These are phyloP conservation scores for Lepidochitona cinerea DNA, from an alignment of 2,888 invertebrate genomes.

Conservation along the genomic window DNA sequence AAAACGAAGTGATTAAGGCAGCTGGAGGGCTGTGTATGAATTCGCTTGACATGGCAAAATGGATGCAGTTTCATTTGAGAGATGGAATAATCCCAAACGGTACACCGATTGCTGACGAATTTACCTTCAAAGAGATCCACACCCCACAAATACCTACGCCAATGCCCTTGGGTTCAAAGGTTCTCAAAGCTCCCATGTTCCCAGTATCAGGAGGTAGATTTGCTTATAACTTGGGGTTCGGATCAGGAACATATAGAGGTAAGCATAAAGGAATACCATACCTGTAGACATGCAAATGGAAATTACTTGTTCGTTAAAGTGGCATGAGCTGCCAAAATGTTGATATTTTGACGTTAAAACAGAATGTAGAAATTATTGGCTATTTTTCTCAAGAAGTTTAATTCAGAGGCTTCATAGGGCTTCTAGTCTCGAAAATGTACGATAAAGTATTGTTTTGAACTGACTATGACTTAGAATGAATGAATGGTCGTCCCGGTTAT, in stretches of 20 bases:
- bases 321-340: too few species aligned
- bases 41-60: constrained; percentile 51
- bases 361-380: too few species aligned
- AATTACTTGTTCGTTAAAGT: too few species aligned
- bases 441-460: too few species aligned
- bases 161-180: neutral
- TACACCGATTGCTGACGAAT: constrained; percentile 29
- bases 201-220: constrained; percentile 30
- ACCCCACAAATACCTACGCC: constrained; percentile 26
- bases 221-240: constrained; percentile 60
- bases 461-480: too few species aligned
- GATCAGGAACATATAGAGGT: constrained; percentile 64
- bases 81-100: constrained; percentile 45
- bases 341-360: too few species aligned
- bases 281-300: too few species aligned
- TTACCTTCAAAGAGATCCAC: constrained; percentile 34
- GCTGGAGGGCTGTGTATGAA: constrained; percentile 64
- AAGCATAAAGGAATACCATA: constrained; percentile 1
- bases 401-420: too few species aligned
- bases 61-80: constrained; percentile 42
- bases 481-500: too few species aligned
- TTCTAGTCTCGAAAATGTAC: too few species aligned
- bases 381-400: too few species aligned
- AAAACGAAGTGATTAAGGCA: constrained; percentile 28
- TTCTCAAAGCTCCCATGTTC: constrained; percentile 21